Base-by-base conservation (phyloP, 1,140 invertebrate species). In the Lordiphosa stackelbergi region DNA sequence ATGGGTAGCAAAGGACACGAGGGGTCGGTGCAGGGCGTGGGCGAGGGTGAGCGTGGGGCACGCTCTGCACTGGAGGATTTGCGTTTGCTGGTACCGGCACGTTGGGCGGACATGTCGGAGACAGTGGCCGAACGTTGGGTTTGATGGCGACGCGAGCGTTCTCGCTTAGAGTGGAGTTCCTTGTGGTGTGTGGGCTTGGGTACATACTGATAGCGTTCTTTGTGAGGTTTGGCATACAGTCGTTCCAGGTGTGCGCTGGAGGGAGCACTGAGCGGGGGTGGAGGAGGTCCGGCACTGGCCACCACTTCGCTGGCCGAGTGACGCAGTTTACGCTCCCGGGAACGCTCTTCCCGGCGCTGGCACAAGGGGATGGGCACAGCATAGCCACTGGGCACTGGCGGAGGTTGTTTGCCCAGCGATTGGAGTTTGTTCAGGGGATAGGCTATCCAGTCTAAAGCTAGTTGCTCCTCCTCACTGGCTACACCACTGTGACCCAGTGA, bases 111-210 rank as follows among this genome's bases (percentile, higher is more conserved):
- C 85, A 88, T 88, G 51, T 88, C 87, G 10, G 85, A 77, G 7
- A 88, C 85, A 16, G 87, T 88, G 49, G 87, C 87, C 19, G 86
- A 88, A 47, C 87, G 71, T 42, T 88, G 87, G 31, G 87, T 88
- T 37, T 88, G 87, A 65, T 86, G 85, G 59, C 85, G 85, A 5
- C 85, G 73, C 24, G 86, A 87, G 2, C 87, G 77, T 45, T 88
- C 86, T 10, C 77, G 69, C 38, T 87, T 85, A 9, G 78, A 73
- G 8, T 37, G 11, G 11, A 37, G 36, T 19, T 53, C 46, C 37
- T 54, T 57, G 51, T 57, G 61, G 41, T 37, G 51, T 56, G 54
- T 66, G 40, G 54, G 52, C 51, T 87, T 87, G 46, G 85, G 83
- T 56, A 87, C 84, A 48, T 87, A 88, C 47, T 88, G 87, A 73